Evolutionary conservation across 2,113 vertebrate genomes (phyloP).

Genomic region (Plecturocebus donacophilus): DNA sequence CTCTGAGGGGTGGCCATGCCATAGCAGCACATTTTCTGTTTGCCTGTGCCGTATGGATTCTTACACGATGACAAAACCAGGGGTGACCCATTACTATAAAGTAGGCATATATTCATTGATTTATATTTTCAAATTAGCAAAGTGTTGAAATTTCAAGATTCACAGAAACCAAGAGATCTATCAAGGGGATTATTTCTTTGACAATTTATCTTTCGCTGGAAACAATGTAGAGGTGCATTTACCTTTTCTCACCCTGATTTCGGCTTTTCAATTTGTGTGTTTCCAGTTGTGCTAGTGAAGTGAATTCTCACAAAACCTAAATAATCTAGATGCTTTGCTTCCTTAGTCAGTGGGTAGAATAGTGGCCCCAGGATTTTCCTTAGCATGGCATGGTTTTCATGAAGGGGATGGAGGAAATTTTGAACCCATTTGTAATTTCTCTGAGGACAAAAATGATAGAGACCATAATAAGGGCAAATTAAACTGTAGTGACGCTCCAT

Average conservation of each 20-base stretch:
- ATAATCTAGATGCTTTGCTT: accelerated
- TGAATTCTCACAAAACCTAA: neutral
- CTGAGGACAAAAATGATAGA: neutral
- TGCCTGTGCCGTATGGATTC: too few species aligned
- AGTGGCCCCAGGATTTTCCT: neutral
- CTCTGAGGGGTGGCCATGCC: accelerated
- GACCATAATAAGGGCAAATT: accelerated
- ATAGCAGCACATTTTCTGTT: neutral
- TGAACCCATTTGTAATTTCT: neutral
- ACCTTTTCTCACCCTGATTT: neutral
- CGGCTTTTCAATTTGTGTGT: accelerated
- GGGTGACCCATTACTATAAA: neutral
- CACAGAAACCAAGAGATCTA: neutral
- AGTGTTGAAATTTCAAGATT: neutral
- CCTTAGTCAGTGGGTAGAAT: neutral
- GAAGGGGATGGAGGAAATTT: neutral
- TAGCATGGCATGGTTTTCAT: neutral
- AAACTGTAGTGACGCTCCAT: accelerated
- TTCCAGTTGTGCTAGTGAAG: neutral
- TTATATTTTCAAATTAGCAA: neutral
- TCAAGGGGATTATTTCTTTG: too few species aligned
- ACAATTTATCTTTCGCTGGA: neutral
- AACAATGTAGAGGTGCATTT: accelerated
- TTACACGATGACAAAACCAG: too few species aligned
- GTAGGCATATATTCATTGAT: too few species aligned